phyloP scores from a whole-genome alignment of 92 coral and sea anemone genomes.

The Nematostella vectensis region DNA sequence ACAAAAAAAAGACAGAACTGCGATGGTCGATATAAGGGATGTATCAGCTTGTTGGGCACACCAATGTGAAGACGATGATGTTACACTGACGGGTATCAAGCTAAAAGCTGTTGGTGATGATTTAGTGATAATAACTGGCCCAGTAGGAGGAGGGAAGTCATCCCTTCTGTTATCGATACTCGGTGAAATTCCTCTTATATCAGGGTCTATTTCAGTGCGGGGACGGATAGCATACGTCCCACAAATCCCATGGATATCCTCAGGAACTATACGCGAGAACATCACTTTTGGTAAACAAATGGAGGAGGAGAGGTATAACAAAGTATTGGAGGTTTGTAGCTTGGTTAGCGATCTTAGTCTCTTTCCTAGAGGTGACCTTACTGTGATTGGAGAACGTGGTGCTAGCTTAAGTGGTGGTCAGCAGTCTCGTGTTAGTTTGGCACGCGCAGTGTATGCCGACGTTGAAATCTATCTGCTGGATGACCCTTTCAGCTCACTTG shows the following conservation, averaged over 20 bases:
- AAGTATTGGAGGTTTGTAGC: constrained; percentile 4
- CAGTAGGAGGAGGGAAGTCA: constrained; percentile 14
- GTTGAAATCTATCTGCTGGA: constrained; percentile 10
- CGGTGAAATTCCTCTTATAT: neutral
- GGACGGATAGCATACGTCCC: neutral
- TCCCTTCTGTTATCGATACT: neutral
- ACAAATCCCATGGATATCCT: constrained; percentile 8
- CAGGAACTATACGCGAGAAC: constrained; percentile 12
- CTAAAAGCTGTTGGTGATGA: neutral
- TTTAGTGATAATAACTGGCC: constrained; percentile 6
- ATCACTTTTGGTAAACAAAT: constrained; percentile 2
- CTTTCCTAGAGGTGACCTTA: constrained; percentile 12
- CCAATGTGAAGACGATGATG: constrained; percentile 1
- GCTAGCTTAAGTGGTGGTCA: constrained; percentile 19
- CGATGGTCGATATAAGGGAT: neutral
- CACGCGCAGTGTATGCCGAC: constrained; percentile 10
- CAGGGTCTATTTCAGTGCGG: neutral
- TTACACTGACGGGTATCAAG: neutral
- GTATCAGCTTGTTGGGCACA: neutral
- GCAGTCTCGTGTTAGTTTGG: no score
- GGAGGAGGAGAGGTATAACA: neutral
- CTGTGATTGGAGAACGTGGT: constrained; percentile 14
- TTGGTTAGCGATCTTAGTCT: neutral
- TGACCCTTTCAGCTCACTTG: constrained; percentile 8
- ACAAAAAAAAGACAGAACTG: neutral